Percentiles rank a stretch among this genome's conserved stretches.
Conservation (phyloP, 2,888 invertebrate genomes). For the Cantharis lateralis region DNA sequence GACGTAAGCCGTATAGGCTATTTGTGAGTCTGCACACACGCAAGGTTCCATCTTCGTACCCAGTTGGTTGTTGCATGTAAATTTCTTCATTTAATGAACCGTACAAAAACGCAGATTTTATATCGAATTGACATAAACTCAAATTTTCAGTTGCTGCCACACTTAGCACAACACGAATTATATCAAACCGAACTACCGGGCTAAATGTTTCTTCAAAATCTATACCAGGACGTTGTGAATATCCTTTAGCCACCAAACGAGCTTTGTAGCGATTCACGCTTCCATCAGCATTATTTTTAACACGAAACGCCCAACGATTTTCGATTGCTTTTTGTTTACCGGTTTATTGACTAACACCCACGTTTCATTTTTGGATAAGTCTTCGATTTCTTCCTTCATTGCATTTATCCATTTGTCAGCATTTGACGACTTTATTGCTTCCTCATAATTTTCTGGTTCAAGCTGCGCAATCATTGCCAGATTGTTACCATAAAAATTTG, state of each 20-base stretch:
- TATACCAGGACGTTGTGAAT: not conserved
- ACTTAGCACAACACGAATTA: not conserved
- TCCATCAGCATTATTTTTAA: too few relatives aligned
- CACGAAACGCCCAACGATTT: too few relatives aligned
- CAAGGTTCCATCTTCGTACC: conserved; percentile 4
- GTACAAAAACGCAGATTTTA: conserved; percentile 33
- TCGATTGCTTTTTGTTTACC: too few relatives aligned
- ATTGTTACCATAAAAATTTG: too few relatives aligned
- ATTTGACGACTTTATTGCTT: too few relatives aligned
- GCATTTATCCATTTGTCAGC: too few relatives aligned
- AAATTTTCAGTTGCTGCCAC: not conserved
- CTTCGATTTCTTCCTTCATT: too few relatives aligned
- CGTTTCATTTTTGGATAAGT: too few relatives aligned
- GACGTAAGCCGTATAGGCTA: not conserved
- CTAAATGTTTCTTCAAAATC: not conserved
- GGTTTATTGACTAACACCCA: too few relatives aligned
- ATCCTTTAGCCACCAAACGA: conserved; percentile 13
- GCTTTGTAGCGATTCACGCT: conserved; percentile 8
- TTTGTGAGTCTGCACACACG: not conserved
- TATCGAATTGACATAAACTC: conserved; percentile 24
- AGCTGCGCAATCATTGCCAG: too few relatives aligned
- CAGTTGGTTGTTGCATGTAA: conserved; percentile 30
- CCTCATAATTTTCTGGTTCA: too few relatives aligned
- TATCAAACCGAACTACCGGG: not conserved
- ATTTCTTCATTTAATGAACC: conserved; percentile 26